Evolutionary conservation across 2,888 invertebrate species (phyloP), one percentile per base, ranked within the genome.

Genomic region (Dolichopus griseipennis): DNA sequence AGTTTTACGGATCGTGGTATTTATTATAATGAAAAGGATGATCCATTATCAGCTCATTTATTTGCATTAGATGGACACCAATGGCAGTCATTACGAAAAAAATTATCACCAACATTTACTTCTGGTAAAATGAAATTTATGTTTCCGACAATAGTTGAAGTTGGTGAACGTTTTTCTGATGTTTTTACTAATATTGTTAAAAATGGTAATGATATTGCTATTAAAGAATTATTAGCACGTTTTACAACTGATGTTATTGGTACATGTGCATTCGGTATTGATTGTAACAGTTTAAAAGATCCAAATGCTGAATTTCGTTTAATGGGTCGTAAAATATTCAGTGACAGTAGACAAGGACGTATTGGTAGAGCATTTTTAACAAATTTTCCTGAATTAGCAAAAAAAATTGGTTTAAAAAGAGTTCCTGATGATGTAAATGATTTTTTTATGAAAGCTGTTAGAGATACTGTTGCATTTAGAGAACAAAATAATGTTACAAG

Each of bases 81-180:
- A 61, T 85, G 85, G 85, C 82, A 79, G 61, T 72, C 74, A 3
- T 71, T 84, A 66, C 73, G 85, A 34, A 71, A 75, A 0, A 83
- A 83, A 66, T 70, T 84, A 1, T 78, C 83, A 4, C 83, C 84
- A 1, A 82, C 83, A 0, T 85, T 85, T 69, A 82, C 83, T 0
- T 80, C 83, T 0, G 83, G 82, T 1, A 84, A 83, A 73, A 82
- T 84, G 75, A 84, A 82, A 70, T 76, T 75, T 12, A 83, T 84
- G 83, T 83, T 82, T 68, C 74, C 75, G 9, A 77, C 78, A 0
- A 72, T 83, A 12, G 69, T 75, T 0, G 71, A 73, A 0, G 81
- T 82, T 33, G 33, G n/a, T 10, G n/a, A 64, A 27, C 63, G 66
- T 20, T 62, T 70, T 15, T 41, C 65, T 33, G 5, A 62, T 1